Percentiles rank a stretch among this genome's conserved stretches.
Evolutionary conservation across 2,797 vertebrate genomes (phyloP).

Genomic region (Orestias chungarensis): DNA sequence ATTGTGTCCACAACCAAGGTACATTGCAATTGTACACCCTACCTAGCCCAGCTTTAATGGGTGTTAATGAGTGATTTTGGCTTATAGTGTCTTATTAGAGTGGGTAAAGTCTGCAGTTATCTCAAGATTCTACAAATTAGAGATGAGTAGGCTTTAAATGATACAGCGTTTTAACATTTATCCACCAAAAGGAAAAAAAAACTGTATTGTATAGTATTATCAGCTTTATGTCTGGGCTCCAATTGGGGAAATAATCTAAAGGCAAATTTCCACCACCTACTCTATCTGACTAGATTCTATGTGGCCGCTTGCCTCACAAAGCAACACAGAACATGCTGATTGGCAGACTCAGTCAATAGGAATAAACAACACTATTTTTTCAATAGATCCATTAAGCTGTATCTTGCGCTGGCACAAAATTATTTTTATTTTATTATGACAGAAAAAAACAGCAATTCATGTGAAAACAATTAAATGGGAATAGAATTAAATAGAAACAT

Average conservation of each 20-base stretch:
- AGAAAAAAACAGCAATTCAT: not conserved
- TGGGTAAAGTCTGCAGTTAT: not conserved
- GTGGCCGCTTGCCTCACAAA: constrained; percentile 8
- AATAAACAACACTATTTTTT: constrained; percentile 2
- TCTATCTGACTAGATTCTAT: not conserved
- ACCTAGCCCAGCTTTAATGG: not conserved
- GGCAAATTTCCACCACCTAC: constrained; percentile 18
- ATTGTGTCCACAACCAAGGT: not conserved
- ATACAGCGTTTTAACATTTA: not conserved
- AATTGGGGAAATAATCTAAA: constrained; percentile 9
- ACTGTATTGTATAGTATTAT: not conserved
- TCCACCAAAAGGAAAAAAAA: not conserved
- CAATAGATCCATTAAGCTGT: constrained; percentile 12
- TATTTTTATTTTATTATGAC: constrained; percentile 7
- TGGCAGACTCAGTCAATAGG: constrained; percentile 12
- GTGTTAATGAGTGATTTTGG: not conserved
- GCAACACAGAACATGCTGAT: constrained; percentile 11
- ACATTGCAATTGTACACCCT: not conserved
- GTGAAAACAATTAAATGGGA: not conserved
- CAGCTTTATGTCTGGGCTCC: constrained; percentile 1
- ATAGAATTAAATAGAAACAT: no score
- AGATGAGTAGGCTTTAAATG: not conserved
- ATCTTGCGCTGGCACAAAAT: constrained; percentile 4
- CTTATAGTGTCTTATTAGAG: not conserved
- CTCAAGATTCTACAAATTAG: not conserved